Base-by-base conservation (phyloP, 1,140 invertebrate species). In the Dreissena rostriformis region DNA sequence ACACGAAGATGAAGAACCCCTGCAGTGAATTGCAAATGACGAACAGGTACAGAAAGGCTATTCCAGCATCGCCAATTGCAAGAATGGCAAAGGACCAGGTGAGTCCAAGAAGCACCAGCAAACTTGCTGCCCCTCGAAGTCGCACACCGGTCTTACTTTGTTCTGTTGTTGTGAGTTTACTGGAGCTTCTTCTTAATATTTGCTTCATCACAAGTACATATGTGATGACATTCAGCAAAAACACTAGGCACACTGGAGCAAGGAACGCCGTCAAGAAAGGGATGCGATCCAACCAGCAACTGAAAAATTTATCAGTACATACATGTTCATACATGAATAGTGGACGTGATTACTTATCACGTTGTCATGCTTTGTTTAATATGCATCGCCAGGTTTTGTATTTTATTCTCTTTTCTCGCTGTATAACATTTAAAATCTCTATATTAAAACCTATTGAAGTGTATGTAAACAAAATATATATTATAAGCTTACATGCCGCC, bases 61-160 rank as follows among this genome's bases (percentile, higher is more conserved):
- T 80, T 22, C 85, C 87, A 24, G 74, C 87, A 65, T 93, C 94
- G 66, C 93, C 94, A 10, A 95, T 89, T 22, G 94, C 94, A 68
- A 95, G 91, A 26, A 94, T 89, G 29, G 94, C 95, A 71, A 95
- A 93, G 0, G 94, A 88, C 95, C 95, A 95, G 0, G 94, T 94
- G 0, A 95, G 91, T 22, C 95, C 95, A 8, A 95, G 91, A 19
- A 95, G 89, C 10, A 94, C 90, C 88, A 95, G 92, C 8, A 95
- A 92, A 4, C 94, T 94, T 4, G 94, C 87, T 10, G 94, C 93
- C 22, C 94, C 94, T 51, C 93, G 92, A 19, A 95, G 90, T 87
- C 94, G 93, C 14, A 91, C 90, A 10, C 83, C 63, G 1, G 82
- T 90, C 53, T 71, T 87, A 75, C 72, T 83, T 24, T 79, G 77